A percentile compares a stretch with the other conserved stretches of the same genome.
Evolutionary conservation across 2,113 vertebrate species (phyloP).

Genomic region (Lepidothrix coronata): DNA sequence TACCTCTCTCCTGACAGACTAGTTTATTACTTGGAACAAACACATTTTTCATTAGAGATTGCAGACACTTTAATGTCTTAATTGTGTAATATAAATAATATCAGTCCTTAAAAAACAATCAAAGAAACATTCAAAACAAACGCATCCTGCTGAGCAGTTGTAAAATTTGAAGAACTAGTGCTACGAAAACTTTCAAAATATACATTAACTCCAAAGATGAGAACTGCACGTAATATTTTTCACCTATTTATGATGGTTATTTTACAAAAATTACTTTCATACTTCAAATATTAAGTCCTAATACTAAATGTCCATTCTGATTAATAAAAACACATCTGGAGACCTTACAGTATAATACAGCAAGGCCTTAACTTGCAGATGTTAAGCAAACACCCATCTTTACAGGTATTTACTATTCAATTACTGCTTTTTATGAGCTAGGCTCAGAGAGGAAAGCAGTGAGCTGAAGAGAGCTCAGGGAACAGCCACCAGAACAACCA

Average conservation of each 20-base stretch:
- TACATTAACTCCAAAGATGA: accelerated
- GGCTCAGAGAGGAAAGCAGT: background rate
- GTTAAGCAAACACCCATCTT: background rate
- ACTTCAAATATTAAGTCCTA: background rate
- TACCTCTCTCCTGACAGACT: background rate
- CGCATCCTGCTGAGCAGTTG: background rate
- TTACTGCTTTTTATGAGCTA: background rate
- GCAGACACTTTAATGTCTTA: background rate
- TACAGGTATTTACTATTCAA: background rate
- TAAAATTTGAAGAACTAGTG: background rate
- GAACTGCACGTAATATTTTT: background rate
- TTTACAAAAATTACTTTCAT: background rate
- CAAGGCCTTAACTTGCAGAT: background rate
- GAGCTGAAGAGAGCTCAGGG: background rate
- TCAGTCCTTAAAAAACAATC: background rate
- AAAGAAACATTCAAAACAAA: background rate
- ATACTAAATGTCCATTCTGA: background rate
- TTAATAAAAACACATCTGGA: background rate
- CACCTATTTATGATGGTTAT: background rate
- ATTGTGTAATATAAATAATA: background rate
- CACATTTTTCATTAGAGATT: background rate
- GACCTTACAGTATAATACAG: background rate
- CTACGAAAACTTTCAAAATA: background rate
- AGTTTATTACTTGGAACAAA: background rate
- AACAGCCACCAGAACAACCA: background rate